phyloP scores from a whole-genome alignment of 2,113 vertebrate genomes.

The Emydura subglobosa region DNA sequence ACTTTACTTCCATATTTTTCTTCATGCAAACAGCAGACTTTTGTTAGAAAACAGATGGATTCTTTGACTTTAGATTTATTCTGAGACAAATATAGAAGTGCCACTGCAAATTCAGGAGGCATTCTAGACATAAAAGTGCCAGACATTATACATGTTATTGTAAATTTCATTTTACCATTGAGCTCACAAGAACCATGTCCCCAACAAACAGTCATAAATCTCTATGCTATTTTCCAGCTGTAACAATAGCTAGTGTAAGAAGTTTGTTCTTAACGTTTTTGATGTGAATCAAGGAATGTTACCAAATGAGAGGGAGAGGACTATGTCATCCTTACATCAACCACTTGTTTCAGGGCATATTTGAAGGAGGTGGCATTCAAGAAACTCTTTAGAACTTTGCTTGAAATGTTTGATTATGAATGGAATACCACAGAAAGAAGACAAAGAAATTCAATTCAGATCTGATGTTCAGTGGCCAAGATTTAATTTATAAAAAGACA shows the following conservation, averaged over 20 bases:
- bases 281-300: constrained; percentile 48
- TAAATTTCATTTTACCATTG: constrained; percentile 51
- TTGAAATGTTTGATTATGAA: constrained; percentile 75
- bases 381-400: constrained; percentile 68
- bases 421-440: constrained; percentile 43
- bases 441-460: constrained; percentile 72
- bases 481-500: constrained; percentile 72
- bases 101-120: constrained; percentile 51
- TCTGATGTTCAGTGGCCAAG: constrained; percentile 64
- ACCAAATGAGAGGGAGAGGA: constrained; percentile 47
- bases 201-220: constrained; percentile 2
- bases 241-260: neutral
- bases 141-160: constrained; percentile 46
- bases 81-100: constrained; percentile 34
- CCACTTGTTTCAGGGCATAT: constrained; percentile 63
- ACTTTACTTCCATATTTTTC: constrained; percentile 9
- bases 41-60: constrained; percentile 22
- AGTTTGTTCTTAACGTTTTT: constrained; percentile 61
- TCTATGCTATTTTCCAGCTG: constrained; percentile 11
- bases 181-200: constrained; percentile 16
- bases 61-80: constrained; percentile 46
- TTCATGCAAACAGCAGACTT: constrained; percentile 7
- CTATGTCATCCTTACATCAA: constrained; percentile 46
- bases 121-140: constrained; percentile 38
- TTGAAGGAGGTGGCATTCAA: constrained; percentile 45